Conservation (phyloP, 2,888 invertebrate species). For the Agrilus biguttatus region DNA sequence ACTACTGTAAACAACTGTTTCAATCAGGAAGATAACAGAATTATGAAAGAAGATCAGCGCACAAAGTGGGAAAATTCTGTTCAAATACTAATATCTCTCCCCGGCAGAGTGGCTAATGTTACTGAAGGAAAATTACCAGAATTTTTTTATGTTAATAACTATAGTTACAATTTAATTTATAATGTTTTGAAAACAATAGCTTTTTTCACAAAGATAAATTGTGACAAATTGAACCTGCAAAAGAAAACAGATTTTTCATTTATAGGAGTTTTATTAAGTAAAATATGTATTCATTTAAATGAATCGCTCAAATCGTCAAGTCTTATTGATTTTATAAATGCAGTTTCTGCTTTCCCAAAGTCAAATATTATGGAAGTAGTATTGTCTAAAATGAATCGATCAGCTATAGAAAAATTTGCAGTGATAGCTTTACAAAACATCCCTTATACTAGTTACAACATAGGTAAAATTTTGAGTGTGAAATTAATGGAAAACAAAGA, state of each 20-base stretch:
- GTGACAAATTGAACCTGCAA: slow-evolving; percentile 16
- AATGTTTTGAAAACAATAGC: slow-evolving; percentile 46
- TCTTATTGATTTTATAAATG: slow-evolving; percentile 35
- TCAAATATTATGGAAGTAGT: slow-evolving; percentile 34
- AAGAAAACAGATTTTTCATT: slow-evolving; percentile 19
- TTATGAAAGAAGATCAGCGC: slow-evolving; percentile 11
- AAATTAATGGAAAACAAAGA: slow-evolving; percentile 35
- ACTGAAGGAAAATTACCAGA: slow-evolving; percentile 39
- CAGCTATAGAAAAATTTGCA: slow-evolving; percentile 43
- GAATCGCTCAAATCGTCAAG: slow-evolving; percentile 31
- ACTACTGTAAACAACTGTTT: slow-evolving; percentile 23
- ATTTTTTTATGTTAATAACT: slow-evolving; percentile 42
- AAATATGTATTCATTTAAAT: slow-evolving; percentile 43
- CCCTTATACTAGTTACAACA: slow-evolving; percentile 31
- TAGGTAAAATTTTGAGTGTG: slow-evolving; percentile 37
- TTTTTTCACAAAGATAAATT: slow-evolving; percentile 35
- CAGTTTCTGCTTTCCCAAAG: not conserved
- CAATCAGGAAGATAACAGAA: slow-evolving; percentile 5
- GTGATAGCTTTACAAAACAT: slow-evolving; percentile 39
- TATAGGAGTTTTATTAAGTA: slow-evolving; percentile 37
- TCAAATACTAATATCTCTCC: slow-evolving; percentile 50
- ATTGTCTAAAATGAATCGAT: slow-evolving; percentile 39
- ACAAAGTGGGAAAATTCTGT: slow-evolving; percentile 38
- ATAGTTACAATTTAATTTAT: slow-evolving; percentile 41
- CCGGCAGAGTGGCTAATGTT: slow-evolving; percentile 56